Percentiles rank a stretch among this genome's conserved stretches.
These are phyloP conservation scores for Nematolebias whitei DNA, from an alignment of 2,113 vertebrate species.

Conservation along the genomic window DNA sequence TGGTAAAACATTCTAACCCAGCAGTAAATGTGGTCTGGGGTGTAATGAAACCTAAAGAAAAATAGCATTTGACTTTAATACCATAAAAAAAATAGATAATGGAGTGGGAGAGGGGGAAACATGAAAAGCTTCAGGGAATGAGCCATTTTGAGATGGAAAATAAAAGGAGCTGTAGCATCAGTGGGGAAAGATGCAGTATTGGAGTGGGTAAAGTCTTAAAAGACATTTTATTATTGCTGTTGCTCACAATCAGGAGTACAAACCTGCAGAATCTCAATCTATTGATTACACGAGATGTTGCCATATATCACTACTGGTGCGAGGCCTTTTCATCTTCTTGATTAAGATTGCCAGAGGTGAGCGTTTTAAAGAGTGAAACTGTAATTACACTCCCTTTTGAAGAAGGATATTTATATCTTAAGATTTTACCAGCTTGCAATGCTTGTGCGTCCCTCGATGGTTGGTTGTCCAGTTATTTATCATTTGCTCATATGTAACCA, in stretches of 20 bases:
- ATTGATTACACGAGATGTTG: conserved; percentile 53
- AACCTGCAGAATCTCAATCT: conserved; percentile 51
- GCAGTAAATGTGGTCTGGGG: not conserved
- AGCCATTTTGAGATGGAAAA: conserved; percentile 1
- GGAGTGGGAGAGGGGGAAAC: not conserved
- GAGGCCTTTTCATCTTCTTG: conserved; percentile 51
- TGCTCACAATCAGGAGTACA: conserved; percentile 60
- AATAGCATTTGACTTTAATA: not conserved
- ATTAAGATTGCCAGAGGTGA: conserved; percentile 54
- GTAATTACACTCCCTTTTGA: conserved; percentile 51
- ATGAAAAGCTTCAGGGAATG: not conserved
- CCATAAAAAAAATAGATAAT: not conserved
- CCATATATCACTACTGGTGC: conserved; percentile 58
- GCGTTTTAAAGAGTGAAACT: conserved; percentile 47
- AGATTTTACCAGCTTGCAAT: not conserved
- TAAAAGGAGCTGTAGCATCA: conserved; percentile 1
- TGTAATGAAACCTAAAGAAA: conserved; percentile 20
- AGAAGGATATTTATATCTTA: conserved; percentile 45
- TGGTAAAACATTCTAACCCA: conserved; percentile 8
- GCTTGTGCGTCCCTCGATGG: conserved; percentile 3
- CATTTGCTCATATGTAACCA: not conserved
- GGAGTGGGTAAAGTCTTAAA: conserved; percentile 22
- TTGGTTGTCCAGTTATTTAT: conserved; percentile 9
- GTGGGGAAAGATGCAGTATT: conserved; percentile 9
- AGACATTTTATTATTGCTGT: conserved; percentile 43